These are phyloP conservation scores for Melospiza melodia DNA, from an alignment of 2,113 vertebrate genomes.

Conservation along the genomic window DNA sequence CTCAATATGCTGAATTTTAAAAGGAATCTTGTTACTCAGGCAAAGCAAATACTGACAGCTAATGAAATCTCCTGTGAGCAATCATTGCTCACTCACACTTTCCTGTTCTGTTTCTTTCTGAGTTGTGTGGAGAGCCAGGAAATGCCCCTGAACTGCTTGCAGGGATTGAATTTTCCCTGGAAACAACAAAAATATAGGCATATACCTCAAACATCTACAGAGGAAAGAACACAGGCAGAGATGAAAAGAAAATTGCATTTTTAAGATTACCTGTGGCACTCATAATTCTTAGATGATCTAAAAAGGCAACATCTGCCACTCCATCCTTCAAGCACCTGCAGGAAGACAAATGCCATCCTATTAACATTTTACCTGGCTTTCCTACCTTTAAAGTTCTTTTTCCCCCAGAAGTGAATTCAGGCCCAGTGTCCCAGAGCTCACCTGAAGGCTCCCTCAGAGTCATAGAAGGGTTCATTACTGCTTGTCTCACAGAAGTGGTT, in stretches of 20 bases:
- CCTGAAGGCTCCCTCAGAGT: slow-evolving; percentile 89
- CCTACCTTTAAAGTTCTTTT: not conserved
- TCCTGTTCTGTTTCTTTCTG: not conserved
- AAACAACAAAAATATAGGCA: not conserved
- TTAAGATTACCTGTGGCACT: slow-evolving; percentile 77
- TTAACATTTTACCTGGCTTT: not conserved
- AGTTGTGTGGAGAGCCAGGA: not conserved
- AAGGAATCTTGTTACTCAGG: not conserved
- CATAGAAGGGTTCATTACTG: slow-evolving; percentile 85
- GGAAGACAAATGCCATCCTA: not conserved
- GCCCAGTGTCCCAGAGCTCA: slow-evolving; percentile 24
- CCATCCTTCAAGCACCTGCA: slow-evolving; percentile 83
- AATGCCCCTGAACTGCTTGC: not conserved
- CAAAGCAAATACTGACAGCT: not conserved
- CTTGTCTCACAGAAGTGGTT: slow-evolving; percentile 89
- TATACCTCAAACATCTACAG: not conserved
- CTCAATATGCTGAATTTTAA: not conserved
- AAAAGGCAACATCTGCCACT: slow-evolving; percentile 86
- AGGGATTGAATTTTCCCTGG: not conserved
- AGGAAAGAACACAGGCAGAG: not conserved
- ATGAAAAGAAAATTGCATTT: not conserved
- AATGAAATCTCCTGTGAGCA: not conserved
- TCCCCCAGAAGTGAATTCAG: not conserved
- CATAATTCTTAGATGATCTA: slow-evolving; percentile 83
- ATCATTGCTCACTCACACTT: not conserved